A percentile compares a stretch with the other conserved stretches of the same genome.
These are phyloP conservation scores for Calliopsis andreniformis DNA, from an alignment of 1,140 invertebrate species.

Conservation along the genomic window DNA sequence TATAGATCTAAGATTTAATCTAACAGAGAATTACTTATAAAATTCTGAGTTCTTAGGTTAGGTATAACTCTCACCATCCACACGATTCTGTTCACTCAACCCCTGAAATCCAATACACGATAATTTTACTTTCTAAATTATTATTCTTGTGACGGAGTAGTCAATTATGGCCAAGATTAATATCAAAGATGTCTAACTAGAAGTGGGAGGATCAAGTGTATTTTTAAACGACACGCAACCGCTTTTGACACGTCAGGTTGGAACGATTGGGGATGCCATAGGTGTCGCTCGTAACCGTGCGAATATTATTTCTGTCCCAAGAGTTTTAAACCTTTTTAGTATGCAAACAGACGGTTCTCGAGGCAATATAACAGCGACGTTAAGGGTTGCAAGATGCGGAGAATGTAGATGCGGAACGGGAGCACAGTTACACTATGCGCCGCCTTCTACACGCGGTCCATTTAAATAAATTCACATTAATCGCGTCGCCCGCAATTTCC, in stretches of 20 bases:
- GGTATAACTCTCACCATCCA: too few relatives aligned
- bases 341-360: conserved; percentile 76
- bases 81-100: too few relatives aligned
- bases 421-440: conserved; percentile 44
- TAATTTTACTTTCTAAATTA: too few relatives aligned
- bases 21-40: too few relatives aligned
- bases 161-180: too few relatives aligned
- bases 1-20: too few relatives aligned
- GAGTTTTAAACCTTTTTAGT: conserved; percentile 77
- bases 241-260: conserved; percentile 21
- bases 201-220: background rate
- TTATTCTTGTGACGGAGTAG: too few relatives aligned
- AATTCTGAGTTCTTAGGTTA: too few relatives aligned
- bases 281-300: conserved; percentile 52
- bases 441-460: conserved; percentile 65
- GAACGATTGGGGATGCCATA: conserved; percentile 30
- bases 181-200: background rate
- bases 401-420: conserved; percentile 35
- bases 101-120: too few relatives aligned
- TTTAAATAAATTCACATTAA: conserved; percentile 44
- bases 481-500: conserved; percentile 14
- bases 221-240: conserved; percentile 15
- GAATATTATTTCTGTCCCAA: conserved; percentile 74
- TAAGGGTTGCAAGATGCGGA: conserved; percentile 44
- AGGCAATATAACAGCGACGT: conserved; percentile 67